These are phyloP conservation scores for Eupithecia inturbata DNA, from an alignment of 2,888 invertebrate genomes.

Conservation along the genomic window DNA sequence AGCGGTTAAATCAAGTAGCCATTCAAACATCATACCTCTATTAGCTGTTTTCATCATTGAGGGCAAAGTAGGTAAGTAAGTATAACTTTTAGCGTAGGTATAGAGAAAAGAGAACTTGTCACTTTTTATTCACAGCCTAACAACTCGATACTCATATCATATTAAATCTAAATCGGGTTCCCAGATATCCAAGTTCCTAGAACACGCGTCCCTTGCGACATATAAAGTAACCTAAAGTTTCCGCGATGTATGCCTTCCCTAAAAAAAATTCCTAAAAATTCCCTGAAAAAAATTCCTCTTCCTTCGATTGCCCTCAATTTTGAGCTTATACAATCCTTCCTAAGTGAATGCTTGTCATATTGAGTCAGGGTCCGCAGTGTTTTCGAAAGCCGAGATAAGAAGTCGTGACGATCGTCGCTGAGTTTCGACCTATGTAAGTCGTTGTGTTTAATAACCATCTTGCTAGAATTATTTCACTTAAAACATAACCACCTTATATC, in stretches of 20 bases:
- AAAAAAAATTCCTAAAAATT: no score
- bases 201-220: conserved; percentile 30
- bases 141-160: conserved; percentile 15
- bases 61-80: background rate
- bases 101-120: background rate
- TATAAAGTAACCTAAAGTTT: conserved; percentile 37
- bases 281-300: no score
- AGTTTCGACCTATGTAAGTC: conserved; percentile 59
- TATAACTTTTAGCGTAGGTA: background rate
- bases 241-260: conserved; percentile 36
- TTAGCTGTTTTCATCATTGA: background rate
- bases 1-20: background rate
- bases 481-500: no score
- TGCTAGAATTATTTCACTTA: no score
- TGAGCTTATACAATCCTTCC: conserved; percentile 67
- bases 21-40: background rate
- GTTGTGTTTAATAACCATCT: background rate
- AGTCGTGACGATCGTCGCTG: conserved; percentile 67
- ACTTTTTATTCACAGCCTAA: background rate
- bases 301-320: conserved; percentile 58
- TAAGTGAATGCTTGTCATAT: conserved; percentile 73
- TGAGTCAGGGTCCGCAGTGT: conserved; percentile 74
- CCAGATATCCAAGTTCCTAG: conserved; percentile 21
- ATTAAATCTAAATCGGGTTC: conserved; percentile 23
- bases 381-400: conserved; percentile 73